These are phyloP conservation scores for Tipula vernalis DNA, from an alignment of 2,888 invertebrate genomes.

Conservation along the genomic window DNA sequence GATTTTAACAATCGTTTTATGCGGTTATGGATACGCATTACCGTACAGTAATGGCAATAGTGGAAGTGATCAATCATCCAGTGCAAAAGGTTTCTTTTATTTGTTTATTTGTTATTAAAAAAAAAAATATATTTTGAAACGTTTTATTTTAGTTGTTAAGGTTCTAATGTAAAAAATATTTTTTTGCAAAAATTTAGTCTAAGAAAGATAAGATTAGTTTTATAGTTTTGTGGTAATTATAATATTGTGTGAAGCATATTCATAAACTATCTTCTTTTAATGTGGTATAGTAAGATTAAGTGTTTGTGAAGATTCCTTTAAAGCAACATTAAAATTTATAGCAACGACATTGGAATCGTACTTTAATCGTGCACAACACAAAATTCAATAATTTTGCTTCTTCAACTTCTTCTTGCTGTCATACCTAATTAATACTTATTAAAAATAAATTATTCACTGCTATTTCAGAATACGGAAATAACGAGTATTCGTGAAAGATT, in stretches of 20 bases:
- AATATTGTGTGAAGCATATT: too few relatives aligned
- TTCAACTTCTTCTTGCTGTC: background rate
- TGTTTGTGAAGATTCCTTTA: too few relatives aligned
- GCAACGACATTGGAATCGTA: too few relatives aligned
- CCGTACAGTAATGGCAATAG: background rate
- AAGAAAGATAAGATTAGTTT: background rate
- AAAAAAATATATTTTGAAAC: background rate
- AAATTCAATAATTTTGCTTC: background rate
- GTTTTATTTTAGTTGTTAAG: background rate
- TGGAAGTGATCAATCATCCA: background rate
- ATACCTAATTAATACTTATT: background rate
- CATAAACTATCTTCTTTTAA: too few relatives aligned
- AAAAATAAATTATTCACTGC: background rate
- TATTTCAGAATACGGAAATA: background rate
- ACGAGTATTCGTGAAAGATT: background rate
- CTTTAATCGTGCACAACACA: too few relatives aligned
- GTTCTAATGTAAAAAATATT: background rate
- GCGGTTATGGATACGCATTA: background rate
- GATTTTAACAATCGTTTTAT: background rate
- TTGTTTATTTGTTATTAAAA: background rate
- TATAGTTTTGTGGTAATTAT: too few relatives aligned
- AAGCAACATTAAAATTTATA: too few relatives aligned
- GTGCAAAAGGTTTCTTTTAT: background rate
- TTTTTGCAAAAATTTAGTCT: too few relatives aligned
- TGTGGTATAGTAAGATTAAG: too few relatives aligned